These are phyloP conservation scores for Meiosimyza platycephala DNA, from an alignment of 2,888 invertebrate species.

Conservation along the genomic window DNA sequence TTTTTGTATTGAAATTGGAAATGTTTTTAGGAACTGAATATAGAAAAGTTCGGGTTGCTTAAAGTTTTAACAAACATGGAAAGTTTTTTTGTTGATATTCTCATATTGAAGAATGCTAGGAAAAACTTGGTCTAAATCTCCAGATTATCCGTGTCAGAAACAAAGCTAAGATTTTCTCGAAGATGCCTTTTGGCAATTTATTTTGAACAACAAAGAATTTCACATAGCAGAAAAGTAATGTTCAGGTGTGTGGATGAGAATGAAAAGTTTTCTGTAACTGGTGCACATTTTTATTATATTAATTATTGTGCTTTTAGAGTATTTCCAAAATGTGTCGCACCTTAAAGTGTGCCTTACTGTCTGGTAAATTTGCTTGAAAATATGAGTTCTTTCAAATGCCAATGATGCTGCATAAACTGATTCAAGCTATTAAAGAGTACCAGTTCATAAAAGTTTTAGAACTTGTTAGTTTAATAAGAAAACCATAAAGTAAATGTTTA, in stretches of 20 bases:
- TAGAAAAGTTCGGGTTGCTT: background rate
- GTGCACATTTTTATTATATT: no score
- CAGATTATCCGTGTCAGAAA: no score
- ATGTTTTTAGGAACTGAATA: background rate
- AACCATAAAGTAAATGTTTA: conserved; percentile 28
- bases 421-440: background rate
- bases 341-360: conserved; percentile 11
- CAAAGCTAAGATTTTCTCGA: no score
- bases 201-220: no score
- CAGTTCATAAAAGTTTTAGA: conserved; percentile 1
- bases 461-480: conserved; percentile 23
- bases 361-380: background rate
- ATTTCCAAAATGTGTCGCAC: background rate
- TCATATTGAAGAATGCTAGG: no score
- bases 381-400: background rate
- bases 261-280: no score
- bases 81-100: no score
- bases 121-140: no score
- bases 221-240: no score
- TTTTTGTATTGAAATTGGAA: background rate
- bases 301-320: background rate
- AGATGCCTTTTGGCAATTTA: no score
- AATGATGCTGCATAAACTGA: background rate
- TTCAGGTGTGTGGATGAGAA: no score
- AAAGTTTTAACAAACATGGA: no score